Base-by-base conservation (phyloP, 2,888 invertebrate species). In the Hydroisotoma schaefferi region DNA sequence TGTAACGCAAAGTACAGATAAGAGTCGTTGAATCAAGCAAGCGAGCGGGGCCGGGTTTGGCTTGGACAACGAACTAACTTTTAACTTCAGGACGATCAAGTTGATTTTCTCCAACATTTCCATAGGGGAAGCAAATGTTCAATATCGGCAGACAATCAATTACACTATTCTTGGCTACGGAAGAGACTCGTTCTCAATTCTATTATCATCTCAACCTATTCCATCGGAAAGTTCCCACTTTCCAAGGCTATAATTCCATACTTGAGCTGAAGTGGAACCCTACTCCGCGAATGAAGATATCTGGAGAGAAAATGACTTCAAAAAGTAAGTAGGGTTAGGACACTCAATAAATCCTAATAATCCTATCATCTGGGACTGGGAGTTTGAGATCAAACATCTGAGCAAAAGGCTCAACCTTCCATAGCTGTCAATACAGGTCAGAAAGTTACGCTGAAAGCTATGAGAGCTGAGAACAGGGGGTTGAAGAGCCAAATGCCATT, bases 301-400 rank as follows among this genome's bases (percentile, higher is more conserved):
- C n/a, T 40, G 5, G 20, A 20, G 5, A 15, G 40, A 15, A 15
- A 40, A 18, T 4, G 8, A 4, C 20, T 40, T 40, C 40, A 15
- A 38, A 54, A 46, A 20, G 40, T 5, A 15, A 40, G 40, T 10
- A 40, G 40, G n/a, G 40, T 40, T 15, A 40, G 40, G 40, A 53
- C 63, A 67, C 61, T 70, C 66, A 64, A 70, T 70, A 69, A 69
- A 69, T 69, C 62, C 64, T 66, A 40, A 67, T 66, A 67, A 65
- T 60, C 61, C 64, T 65, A 66, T 65, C 65, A 59, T 56, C 53
- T 55, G 57, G 51, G 56, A 57, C 48, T 46, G 58, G n/a, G n/a
- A 59, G 59, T 64, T 59, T 61, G 58, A 62, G 48, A 62, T 54
- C 22, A 26, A 54, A 26, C 15, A 54, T 23, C 40, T 26, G 26